Percentiles rank a stretch among this genome's conserved stretches.
Conservation (phyloP, 2,888 invertebrate genomes). For the Axea sp. region DNA sequence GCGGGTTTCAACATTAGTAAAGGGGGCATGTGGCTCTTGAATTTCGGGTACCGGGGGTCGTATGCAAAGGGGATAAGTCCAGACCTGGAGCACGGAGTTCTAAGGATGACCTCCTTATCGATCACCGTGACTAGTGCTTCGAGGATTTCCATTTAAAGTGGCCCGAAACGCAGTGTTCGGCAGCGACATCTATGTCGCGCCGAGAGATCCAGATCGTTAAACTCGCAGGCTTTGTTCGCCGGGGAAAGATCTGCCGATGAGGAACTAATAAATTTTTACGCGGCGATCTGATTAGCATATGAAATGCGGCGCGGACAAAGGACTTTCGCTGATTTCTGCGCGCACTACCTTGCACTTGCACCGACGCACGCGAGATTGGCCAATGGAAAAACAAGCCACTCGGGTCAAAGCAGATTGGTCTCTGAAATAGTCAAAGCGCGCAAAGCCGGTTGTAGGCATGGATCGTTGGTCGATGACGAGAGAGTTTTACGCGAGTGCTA, state of each 20-base stretch:
- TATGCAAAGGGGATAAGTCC: conserved; percentile 33
- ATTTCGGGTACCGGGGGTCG: conserved; percentile 1
- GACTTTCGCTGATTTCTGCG: conserved; percentile 73
- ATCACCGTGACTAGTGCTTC: conserved; percentile 61
- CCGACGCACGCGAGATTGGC: conserved; percentile 20
- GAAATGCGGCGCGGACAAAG: background rate
- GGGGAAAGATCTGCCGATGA: background rate
- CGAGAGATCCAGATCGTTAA: too few relatives aligned
- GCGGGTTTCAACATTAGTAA: too few relatives aligned
- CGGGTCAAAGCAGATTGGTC: conserved; percentile 48
- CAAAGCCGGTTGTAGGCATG: conserved; percentile 23
- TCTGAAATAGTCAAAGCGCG: conserved; percentile 49
- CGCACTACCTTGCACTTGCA: conserved; percentile 74
- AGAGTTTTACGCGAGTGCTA: conserved; percentile 37
- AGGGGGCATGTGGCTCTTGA: too few relatives aligned
- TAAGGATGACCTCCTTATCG: conserved; percentile 72
- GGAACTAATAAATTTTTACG: conserved; percentile 19
- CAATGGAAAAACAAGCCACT: conserved; percentile 40
- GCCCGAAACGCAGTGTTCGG: background rate
- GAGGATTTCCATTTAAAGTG: too few relatives aligned
- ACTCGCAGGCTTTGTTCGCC: background rate
- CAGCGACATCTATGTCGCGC: conserved; percentile 15
- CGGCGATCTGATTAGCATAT: conserved; percentile 16
- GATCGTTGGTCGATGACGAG: conserved; percentile 22
- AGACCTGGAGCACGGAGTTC: conserved; percentile 39